Evolutionary conservation across 1,140 invertebrate genomes (phyloP).

Genomic region (Drosophila seguyi): DNA sequence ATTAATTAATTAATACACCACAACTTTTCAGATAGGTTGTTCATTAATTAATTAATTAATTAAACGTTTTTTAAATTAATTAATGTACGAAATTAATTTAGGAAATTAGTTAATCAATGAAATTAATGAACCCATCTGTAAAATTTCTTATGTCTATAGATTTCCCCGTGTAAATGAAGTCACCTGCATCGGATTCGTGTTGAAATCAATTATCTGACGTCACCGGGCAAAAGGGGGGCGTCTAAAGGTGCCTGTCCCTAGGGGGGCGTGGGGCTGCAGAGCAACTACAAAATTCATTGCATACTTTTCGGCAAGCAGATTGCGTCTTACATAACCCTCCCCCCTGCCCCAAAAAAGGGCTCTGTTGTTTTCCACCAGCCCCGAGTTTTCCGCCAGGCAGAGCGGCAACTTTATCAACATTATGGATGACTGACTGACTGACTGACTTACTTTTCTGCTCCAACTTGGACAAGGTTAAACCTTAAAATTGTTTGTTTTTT

Average conservation of each 20-base stretch:
- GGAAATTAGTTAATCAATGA: no score
- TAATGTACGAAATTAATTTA: no score
- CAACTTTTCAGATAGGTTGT: no score
- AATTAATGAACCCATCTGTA: neutral
- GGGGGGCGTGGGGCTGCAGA: conserved; percentile 1
- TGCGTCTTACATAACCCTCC: conserved; percentile 14
- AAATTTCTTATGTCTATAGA: neutral
- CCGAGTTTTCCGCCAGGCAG: conserved; percentile 20
- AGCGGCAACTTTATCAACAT: conserved; percentile 48
- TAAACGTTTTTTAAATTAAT: no score
- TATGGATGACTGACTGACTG: conserved; percentile 52
- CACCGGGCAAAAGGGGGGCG: neutral
- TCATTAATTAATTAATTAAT: no score
- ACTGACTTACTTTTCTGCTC: conserved; percentile 11
- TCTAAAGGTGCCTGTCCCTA: neutral
- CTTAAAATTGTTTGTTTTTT: conserved; percentile 14
- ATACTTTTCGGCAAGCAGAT: conserved; percentile 40
- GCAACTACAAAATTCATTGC: conserved; percentile 27
- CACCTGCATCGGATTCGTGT: conserved; percentile 11
- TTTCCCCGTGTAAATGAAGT: conserved; percentile 17
- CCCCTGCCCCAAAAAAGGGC: no score
- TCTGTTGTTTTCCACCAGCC: conserved; percentile 23
- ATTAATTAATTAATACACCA: no score
- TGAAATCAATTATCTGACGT: conserved; percentile 57
- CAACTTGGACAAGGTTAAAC: conserved; percentile 31